These are phyloP conservation scores for Phacellophora camtschatica DNA, from an alignment of 30 jellyfish, hydroid and myxozoan genomes.

Conservation along the genomic window DNA sequence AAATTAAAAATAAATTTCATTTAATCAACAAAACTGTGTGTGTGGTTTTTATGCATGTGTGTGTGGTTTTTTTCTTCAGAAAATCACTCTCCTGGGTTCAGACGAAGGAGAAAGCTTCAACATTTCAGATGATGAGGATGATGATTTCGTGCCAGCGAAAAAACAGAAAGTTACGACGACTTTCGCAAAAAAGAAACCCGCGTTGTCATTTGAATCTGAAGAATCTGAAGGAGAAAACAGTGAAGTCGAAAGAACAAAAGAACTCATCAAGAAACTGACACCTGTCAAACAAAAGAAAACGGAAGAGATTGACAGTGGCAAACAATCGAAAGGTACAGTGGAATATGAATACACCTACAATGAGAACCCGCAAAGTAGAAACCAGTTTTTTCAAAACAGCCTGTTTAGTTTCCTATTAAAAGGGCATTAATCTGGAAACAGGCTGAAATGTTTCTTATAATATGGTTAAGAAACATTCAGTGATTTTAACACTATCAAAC, in stretches of 20 bases:
- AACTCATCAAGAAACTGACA: conserved; percentile 65
- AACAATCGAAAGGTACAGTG: background rate
- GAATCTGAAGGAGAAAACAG: conserved; percentile 71
- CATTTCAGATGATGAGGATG: conserved; percentile 37
- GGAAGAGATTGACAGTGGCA: background rate
- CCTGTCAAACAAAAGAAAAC: conserved; percentile 61
- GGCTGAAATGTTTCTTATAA: too few relatives aligned
- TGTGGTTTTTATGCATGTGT: background rate
- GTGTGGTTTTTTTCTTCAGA: background rate
- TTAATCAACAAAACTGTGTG: background rate
- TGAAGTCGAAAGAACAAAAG: conserved; percentile 83
- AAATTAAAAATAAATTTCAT: background rate
- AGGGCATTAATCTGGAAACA: too few relatives aligned
- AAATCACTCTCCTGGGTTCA: conserved; percentile 10
- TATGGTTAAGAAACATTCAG: too few relatives aligned
- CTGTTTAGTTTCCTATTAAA: too few relatives aligned
- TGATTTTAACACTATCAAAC: too few relatives aligned
- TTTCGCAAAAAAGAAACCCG: background rate
- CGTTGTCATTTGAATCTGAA: background rate
- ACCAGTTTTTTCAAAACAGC: too few relatives aligned
- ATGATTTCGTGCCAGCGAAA: conserved; percentile 24
- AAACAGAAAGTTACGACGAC: conserved; percentile 5
- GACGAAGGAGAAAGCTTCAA: conserved; percentile 54
- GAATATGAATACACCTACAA: too few relatives aligned
- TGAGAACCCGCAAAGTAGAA: too few relatives aligned